Evolutionary conservation across 2,113 vertebrate genomes (phyloP).

Genomic region (Poecilia latipinna): DNA sequence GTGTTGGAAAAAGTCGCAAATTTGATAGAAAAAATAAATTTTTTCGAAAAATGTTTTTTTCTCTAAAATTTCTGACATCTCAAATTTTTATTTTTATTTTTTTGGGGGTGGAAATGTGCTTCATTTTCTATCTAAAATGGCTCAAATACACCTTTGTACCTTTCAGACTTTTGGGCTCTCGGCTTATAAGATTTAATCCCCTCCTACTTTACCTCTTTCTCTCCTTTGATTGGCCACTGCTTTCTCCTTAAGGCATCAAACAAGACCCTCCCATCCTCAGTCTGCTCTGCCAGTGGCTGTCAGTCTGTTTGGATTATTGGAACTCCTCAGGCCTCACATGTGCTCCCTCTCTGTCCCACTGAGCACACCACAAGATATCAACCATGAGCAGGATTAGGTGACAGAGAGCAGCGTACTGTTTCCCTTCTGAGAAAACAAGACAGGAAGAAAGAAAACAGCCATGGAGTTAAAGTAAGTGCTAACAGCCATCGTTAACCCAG

Average conservation of each 20-base stretch:
- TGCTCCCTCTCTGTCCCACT: conserved; percentile 28
- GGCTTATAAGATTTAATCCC: conserved; percentile 38
- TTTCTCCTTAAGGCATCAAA: conserved; percentile 10
- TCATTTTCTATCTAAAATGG: too few species aligned
- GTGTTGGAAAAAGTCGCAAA: too few species aligned
- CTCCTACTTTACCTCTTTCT: conserved; percentile 19
- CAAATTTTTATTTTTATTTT: too few species aligned
- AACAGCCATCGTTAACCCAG: conserved; percentile 16
- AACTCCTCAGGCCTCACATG: conserved; percentile 57
- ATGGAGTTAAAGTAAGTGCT: conserved; percentile 75
- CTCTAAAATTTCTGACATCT: too few species aligned
- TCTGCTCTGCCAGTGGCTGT: conserved; percentile 28
- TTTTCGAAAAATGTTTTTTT: too few species aligned
- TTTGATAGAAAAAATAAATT: too few species aligned
- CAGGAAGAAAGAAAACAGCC: conserved; percentile 32
- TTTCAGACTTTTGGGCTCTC: conserved; percentile 32
- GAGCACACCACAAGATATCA: conserved; percentile 29
- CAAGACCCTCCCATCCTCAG: conserved; percentile 20
- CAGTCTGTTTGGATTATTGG: conserved; percentile 74
- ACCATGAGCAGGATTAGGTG: conserved; percentile 56
- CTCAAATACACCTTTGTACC: not conserved
- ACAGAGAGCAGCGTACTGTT: conserved; percentile 39
- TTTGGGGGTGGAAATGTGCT: too few species aligned
- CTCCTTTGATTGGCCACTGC: conserved; percentile 57
- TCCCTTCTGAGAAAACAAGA: conserved; percentile 13